Evolutionary conservation across 2,113 vertebrate species (phyloP).

Genomic region (Grammomys surdaster): DNA sequence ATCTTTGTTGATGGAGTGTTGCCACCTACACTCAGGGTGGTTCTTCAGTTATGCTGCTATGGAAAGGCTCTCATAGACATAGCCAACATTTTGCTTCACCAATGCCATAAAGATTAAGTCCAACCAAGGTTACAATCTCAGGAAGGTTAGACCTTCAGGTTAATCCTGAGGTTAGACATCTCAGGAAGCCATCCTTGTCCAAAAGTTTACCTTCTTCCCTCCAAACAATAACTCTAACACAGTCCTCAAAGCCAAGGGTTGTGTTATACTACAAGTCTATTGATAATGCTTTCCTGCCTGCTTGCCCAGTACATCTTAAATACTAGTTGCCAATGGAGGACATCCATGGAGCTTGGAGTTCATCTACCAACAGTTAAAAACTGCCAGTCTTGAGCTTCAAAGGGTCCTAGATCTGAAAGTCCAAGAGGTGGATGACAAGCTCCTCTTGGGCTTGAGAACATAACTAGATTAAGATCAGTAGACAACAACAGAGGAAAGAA

Average conservation of each 20-base stretch:
- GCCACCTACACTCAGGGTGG: not conserved
- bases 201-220: not conserved
- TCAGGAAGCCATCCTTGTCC: not conserved
- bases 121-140: no score
- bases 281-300: not conserved
- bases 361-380: not conserved
- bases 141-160: no score
- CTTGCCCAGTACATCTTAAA: slow-evolving; percentile 43
- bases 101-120: not conserved
- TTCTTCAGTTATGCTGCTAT: not conserved
- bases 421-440: not conserved
- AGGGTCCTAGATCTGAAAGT: not conserved
- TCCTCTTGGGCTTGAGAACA: not conserved
- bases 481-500: not conserved
- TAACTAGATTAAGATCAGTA: not conserved
- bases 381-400: not conserved
- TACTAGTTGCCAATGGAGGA: not conserved
- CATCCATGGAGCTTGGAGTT: not conserved
- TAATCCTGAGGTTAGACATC: not conserved
- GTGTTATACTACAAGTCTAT: not conserved
- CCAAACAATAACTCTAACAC: not conserved
- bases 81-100: not conserved
- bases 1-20: not conserved
- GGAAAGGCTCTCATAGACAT: not conserved
- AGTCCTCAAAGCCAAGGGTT: slow-evolving; percentile 26